Base-by-base conservation (phyloP, 2,888 invertebrate species). In the Conomelus anceps region DNA sequence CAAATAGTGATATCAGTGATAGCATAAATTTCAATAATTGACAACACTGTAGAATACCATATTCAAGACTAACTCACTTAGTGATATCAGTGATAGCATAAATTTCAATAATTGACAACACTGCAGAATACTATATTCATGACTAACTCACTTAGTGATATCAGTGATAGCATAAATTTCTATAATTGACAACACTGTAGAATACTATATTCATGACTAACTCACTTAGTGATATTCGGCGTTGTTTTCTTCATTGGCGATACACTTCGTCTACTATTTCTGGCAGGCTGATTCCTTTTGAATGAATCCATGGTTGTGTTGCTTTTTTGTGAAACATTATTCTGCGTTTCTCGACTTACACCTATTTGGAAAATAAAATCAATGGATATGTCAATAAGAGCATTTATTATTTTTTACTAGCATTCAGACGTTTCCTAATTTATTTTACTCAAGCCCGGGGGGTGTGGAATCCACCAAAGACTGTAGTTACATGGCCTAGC, bases 161-260 rank as follows among this genome's bases (percentile, higher is more conserved):
- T 23, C n/a, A n/a, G n/a, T n/a, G n/a, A n/a, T n/a, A n/a, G n/a
- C n/a, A n/a, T n/a, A n/a, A n/a, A n/a, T n/a, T n/a, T n/a, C n/a
- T n/a, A n/a, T n/a, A n/a, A n/a, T n/a, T n/a, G n/a, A n/a, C 26
- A 4, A 26, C 11, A 4, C 26, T 26, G 26, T 26, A 11, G 26
- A 26, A 26, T 4, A 4, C 6, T 7, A 11, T 26, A 26, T 7
- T 7, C 11, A 11, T 63, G 13, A 63, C n/a, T n/a, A 3, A 84
- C 84, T 85, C 85, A 88, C 88, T 85, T 88, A 11, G 22, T 22
- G 0, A 26, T 22, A 23, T 23, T 7, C 29, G 85, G 22, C 23
- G 88, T n/a, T 22, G 29, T 26, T 24, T 85, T 88, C 23, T 88
- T 88, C 84, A 26, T 29, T 26, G 88, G 89, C 26, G 89, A 86